Evolutionary conservation across 2,888 invertebrate genomes (phyloP).

Genomic region (Hypsopygia costalis): DNA sequence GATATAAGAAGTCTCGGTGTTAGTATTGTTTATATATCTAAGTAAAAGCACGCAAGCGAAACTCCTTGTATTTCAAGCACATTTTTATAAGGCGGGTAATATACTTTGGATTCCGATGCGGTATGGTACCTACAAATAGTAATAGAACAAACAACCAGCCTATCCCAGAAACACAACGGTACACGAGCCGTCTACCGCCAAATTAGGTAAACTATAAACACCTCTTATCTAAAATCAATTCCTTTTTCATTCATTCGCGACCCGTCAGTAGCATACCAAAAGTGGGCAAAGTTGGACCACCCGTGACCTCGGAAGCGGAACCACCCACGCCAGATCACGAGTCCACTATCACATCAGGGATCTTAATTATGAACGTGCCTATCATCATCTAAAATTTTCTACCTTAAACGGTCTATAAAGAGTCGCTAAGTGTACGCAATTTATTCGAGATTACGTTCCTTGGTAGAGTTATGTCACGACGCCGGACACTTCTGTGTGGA

Average conservation of each 20-base stretch:
- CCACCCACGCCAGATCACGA: slow-evolving; percentile 76
- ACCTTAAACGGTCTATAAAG: slow-evolving; percentile 78
- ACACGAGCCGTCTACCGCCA: slow-evolving; percentile 1
- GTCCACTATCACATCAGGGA: slow-evolving; percentile 50
- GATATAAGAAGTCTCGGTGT: too few relatives aligned
- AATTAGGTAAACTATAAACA: slow-evolving; percentile 21
- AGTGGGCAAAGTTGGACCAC: slow-evolving; percentile 48
- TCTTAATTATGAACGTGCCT: slow-evolving; percentile 79
- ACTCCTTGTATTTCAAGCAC: too few relatives aligned
- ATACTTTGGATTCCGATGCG: too few relatives aligned
- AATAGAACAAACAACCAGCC: too few relatives aligned
- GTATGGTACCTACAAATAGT: too few relatives aligned
- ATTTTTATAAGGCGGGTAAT: too few relatives aligned
- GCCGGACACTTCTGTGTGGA: slow-evolving; percentile 66
- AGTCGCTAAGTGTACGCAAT: slow-evolving; percentile 76
- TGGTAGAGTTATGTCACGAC: slow-evolving; percentile 69
- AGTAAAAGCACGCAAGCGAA: too few relatives aligned
- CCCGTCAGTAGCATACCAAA: slow-evolving; percentile 39
- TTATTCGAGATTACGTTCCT: slow-evolving; percentile 68
- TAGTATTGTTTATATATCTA: too few relatives aligned
- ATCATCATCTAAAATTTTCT: slow-evolving; percentile 78
- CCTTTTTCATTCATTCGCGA: slow-evolving; percentile 26
- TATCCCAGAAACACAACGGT: background rate
- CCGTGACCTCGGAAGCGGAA: slow-evolving; percentile 72
- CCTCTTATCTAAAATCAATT: slow-evolving; percentile 31